Base-by-base conservation (phyloP, 2,888 invertebrate genomes). In the Andricus curvator region DNA sequence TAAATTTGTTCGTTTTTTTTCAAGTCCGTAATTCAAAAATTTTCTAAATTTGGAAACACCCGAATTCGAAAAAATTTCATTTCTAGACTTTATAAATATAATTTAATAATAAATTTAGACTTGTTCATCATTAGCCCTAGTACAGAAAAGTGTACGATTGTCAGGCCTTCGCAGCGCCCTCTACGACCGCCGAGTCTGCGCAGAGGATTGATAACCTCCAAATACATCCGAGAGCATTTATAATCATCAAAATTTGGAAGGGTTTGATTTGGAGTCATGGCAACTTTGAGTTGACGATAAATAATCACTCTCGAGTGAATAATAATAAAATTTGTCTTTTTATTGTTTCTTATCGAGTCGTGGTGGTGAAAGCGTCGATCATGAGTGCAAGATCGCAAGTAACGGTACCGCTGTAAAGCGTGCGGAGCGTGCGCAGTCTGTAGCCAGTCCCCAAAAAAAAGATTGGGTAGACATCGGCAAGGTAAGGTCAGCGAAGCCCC, bases 401-500 rank as follows among this genome's bases (percentile, higher is more conserved):
- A n/a, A 56, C 44, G 76, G 51, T 77, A 77, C 22, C 74, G 48
- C 51, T 33, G 22, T 76, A 79, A 76, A 48, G 65, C 29, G 29
- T 41, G 22, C 77, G 84, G 67, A 37, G 56, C 33, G 33, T 56
- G 22, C 77, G 84, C 82, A 84, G 82, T 86, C 84, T 85, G 84
- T 86, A 82, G 80, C 86, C 85, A 86, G 82, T 88, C 83, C 85
- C 85, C 84, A 86, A 86, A 85, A 48, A 84, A 85, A 84, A 86
- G 87, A 74, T 74, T 74, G 37, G 56, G 85, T 86, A 87, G 86
- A 88, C 86, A 87, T 84, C 86, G 89, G 88, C 88, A 90, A 89
- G 88, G 88, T 89, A 89, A 89, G 84, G 86, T 88, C 90, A 92
- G 89, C 89, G 88, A 90, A 92, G 90, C 91, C 92, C 92, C 92